Evolutionary conservation across 37 sponge, comb jelly and placozoan genomes (phyloP).

Genomic region (Axinella damicornis): DNA sequence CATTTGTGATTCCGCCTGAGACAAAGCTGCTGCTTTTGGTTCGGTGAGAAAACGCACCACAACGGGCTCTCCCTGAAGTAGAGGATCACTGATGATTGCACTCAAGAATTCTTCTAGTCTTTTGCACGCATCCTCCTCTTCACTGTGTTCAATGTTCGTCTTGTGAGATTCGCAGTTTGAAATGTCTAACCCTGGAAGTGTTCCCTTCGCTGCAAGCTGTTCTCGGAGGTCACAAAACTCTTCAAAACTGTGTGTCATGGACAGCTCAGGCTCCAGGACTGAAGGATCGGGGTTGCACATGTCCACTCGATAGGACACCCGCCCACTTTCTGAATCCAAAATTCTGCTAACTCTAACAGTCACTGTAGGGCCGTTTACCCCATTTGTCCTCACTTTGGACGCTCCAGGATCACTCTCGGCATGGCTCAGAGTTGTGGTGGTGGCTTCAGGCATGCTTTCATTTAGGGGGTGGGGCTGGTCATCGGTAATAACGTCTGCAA

Average conservation of each 20-base stretch:
- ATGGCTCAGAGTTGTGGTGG: too few relatives aligned
- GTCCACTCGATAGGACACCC: neutral
- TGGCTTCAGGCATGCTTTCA: too few relatives aligned
- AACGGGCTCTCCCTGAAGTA: neutral
- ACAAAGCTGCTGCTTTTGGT: neutral
- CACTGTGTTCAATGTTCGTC: neutral
- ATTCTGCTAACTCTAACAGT: too few relatives aligned
- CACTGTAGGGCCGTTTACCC: too few relatives aligned
- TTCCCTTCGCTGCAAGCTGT: neutral
- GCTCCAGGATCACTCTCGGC: too few relatives aligned
- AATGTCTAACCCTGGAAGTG: neutral
- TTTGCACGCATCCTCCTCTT: neutral
- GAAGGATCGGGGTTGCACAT: too few relatives aligned
- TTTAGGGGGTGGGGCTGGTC: too few relatives aligned
- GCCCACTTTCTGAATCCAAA: neutral
- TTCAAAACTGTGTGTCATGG: neutral
- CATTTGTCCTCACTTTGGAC: too few relatives aligned
- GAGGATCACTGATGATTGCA: neutral
- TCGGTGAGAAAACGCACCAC: constrained; percentile 4
- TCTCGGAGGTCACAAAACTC: neutral
- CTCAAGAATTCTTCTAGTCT: neutral
- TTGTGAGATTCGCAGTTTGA: neutral
- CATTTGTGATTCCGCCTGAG: neutral
- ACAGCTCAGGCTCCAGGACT: too few relatives aligned
- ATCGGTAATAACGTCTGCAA: too few relatives aligned